Evolutionary conservation across 2,888 invertebrate species (phyloP), one percentile per base, ranked within the genome.

Genomic region (Ganaspis brasiliensis): DNA sequence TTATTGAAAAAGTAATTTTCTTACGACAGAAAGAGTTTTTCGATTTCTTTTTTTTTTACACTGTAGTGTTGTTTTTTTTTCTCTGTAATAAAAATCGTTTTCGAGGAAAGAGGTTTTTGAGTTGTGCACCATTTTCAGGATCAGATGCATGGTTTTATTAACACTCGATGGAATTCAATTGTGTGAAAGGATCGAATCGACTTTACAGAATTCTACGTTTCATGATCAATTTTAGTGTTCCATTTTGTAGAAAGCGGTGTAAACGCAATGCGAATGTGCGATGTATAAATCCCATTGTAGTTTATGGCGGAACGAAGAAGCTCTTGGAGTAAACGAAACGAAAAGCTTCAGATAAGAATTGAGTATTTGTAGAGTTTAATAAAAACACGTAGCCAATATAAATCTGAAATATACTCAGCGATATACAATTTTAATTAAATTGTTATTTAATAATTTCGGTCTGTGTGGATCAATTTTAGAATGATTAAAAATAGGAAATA

Each of bases 251-350:
- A 37, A 37, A 35, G 37, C 37, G 19, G 37, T 61, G 61, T 56
- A 55, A 37, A 67, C 26, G 26, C 1, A 26, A 37, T 73, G 24
- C 52, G 55, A 77, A 75, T 73, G 56, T 49, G 52, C 52, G 35
- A 59, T 67, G 45, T 67, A 75, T 75, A 73, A 78, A 73, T 78
- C 74, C 37, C 37, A 61, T 61, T 37, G 19, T 12, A 16, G 37
- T 21, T 61, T 61, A 61, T 61, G 14, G 61, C 12, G 37, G 12
- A 61, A 61, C 19, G 21, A 37, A 61, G 61, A 61, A 61, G 61
- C 61, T 61, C 37, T 61, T 14, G 21, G 14, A 6, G 61, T 12
- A 21, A 37, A 37, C 52, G 6, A 61, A 37, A 61, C 31, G 19
- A 61, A 35, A 61, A 16, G 16, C 35, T 61, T 19, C 16, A 16